phyloP scores from a whole-genome alignment of 2,113 vertebrate genomes.

The Malurus melanocephalus region DNA sequence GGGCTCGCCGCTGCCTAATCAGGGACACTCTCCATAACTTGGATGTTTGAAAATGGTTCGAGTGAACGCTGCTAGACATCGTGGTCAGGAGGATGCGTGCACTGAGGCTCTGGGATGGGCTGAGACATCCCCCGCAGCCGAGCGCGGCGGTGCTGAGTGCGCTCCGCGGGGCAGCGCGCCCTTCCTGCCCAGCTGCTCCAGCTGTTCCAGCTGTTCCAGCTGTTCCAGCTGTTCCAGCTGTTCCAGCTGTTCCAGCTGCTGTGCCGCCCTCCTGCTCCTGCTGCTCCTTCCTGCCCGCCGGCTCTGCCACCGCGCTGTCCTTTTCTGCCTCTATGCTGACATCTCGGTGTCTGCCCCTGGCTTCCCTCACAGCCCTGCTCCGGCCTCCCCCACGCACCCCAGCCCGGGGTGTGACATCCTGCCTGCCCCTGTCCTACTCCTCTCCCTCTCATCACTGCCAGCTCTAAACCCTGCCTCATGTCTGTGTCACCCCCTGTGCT shows the following conservation, averaged over 20 bases:
- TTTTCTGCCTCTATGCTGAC: background rate
- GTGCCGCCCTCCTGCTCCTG: rapidly evolving
- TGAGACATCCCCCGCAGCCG: no score
- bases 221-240: background rate
- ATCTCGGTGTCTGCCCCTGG: rapidly evolving
- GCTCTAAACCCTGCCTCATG: rapidly evolving
- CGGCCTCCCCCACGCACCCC: no score
- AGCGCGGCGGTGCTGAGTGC: background rate
- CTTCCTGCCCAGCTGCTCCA: background rate
- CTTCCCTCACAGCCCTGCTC: background rate
- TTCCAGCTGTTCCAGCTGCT: background rate
- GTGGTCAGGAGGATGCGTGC: background rate
- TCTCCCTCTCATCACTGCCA: background rate
- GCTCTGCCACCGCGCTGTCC: background rate
- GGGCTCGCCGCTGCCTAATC: background rate
- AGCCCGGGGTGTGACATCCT: background rate
- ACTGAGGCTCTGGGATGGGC: background rate
- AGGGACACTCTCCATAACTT: background rate
- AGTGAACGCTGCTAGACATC: background rate
- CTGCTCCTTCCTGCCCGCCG: background rate
- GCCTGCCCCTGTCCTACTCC: background rate
- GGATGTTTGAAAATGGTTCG: background rate
- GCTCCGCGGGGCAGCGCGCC: background rate
- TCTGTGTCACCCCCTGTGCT: background rate
- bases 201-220: background rate